Conservation (phyloP, 1,140 invertebrate species). For the Macrocentrus cingulum region DNA sequence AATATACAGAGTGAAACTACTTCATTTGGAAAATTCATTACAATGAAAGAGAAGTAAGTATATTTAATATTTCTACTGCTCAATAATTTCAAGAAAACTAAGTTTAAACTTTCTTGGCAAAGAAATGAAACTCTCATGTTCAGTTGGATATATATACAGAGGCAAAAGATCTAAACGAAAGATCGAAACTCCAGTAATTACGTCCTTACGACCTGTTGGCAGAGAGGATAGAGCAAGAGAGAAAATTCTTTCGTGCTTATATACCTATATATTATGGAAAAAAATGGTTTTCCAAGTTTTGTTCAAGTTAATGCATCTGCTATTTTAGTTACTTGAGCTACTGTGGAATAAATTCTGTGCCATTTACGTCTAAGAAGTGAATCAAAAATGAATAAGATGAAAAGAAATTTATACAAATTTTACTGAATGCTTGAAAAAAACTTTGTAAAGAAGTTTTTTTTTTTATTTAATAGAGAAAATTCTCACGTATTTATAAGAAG, state of each 20-base stretch:
- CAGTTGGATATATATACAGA: background rate
- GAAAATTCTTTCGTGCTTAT: background rate
- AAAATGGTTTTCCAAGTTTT: slow-evolving; percentile 6
- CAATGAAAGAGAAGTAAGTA: too few relatives aligned
- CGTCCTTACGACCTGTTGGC: slow-evolving; percentile 6
- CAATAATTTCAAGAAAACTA: background rate
- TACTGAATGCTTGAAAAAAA: too few relatives aligned
- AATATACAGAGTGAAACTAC: too few relatives aligned
- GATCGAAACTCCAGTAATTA: slow-evolving; percentile 17
- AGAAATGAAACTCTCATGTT: background rate
- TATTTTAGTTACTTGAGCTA: background rate
- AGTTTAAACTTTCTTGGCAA: background rate
- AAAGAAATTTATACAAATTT: too few relatives aligned
- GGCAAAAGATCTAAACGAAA: slow-evolving; percentile 1
- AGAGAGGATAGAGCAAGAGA: background rate
- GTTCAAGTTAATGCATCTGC: background rate
- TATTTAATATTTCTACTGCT: too few relatives aligned
- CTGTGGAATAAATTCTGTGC: background rate
- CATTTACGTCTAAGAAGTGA: too few relatives aligned
- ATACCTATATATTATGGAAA: background rate
- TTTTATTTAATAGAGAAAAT: too few relatives aligned
- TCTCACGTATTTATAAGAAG: too few relatives aligned
- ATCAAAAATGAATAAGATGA: too few relatives aligned
- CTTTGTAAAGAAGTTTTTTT: too few relatives aligned
- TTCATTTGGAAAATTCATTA: too few relatives aligned